Conservation (phyloP, 2,113 vertebrate genomes). For the Cepphus grylle region DNA sequence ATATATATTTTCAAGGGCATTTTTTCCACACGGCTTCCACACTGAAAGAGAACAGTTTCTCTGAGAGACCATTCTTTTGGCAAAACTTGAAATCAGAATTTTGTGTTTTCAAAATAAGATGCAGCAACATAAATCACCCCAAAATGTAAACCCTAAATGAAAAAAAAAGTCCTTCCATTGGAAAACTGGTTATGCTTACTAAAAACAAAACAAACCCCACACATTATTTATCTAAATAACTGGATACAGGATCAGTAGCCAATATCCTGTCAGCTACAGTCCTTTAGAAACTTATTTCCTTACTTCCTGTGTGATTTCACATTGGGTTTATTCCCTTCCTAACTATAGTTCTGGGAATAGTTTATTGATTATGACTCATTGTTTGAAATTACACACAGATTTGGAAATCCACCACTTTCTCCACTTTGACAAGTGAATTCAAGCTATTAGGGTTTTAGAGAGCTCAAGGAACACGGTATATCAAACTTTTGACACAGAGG, state of each 20-base stretch:
- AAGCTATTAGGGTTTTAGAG: neutral
- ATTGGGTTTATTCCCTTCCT: conserved; percentile 4
- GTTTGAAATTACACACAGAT: neutral
- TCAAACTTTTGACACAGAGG: neutral
- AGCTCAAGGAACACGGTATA: neutral
- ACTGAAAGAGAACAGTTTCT: neutral
- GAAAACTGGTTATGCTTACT: neutral
- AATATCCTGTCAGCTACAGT: neutral
- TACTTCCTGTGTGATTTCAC: conserved; percentile 29
- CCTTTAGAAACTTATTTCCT: conserved; percentile 13
- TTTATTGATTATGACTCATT: conserved; percentile 44
- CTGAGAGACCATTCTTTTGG: neutral
- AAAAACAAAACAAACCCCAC: neutral
- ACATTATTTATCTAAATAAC: neutral
- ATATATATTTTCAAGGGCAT: neutral
- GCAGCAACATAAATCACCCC: neutral
- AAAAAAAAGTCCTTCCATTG: neutral
- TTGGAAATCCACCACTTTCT: conserved; percentile 4
- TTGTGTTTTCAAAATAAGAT: neutral
- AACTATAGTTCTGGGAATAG: conserved; percentile 27
- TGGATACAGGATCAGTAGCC: neutral
- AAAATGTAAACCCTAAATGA: neutral
- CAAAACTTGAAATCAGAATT: neutral
- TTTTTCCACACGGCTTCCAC: neutral
- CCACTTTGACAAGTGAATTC: neutral